phyloP scores from a whole-genome alignment of 2,888 invertebrate genomes.

The Cheilosia pagana region DNA sequence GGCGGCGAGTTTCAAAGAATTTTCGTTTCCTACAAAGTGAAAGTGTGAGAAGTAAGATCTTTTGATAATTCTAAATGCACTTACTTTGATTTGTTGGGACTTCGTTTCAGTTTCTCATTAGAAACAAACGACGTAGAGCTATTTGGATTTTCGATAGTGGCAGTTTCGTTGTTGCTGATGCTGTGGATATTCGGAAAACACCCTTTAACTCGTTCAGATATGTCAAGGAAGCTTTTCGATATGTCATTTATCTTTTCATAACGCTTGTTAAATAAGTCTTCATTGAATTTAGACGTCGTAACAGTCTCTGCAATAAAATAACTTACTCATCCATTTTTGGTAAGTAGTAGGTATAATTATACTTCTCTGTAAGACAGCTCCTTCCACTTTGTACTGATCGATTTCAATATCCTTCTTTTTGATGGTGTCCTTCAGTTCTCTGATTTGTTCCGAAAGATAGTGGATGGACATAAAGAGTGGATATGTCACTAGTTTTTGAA shows the following conservation, averaged over 20 bases:
- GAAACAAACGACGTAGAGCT: conserved; percentile 6
- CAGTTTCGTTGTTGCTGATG: background rate
- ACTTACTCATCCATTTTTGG: background rate
- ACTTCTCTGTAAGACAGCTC: conserved; percentile 79
- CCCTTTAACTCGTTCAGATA: conserved; percentile 47
- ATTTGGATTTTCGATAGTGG: background rate
- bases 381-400: conserved; percentile 80
- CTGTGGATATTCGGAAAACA: conserved; percentile 12
- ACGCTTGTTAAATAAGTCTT: conserved; percentile 39
- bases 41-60: background rate
- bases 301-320: conserved; percentile 77
- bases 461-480: conserved; percentile 76
- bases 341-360: background rate
- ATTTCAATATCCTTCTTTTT: conserved; percentile 81
- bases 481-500: conserved; percentile 76
- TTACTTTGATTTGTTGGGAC: conserved; percentile 67
- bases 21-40: conserved; percentile 78
- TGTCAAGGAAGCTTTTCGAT: conserved; percentile 66
- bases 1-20: conserved; percentile 74
- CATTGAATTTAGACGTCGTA: conserved; percentile 77
- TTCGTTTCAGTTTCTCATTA: conserved; percentile 38
- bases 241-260: conserved; percentile 69
- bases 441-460: conserved; percentile 76
- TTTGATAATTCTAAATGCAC: background rate
- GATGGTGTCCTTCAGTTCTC: conserved; percentile 76